These are phyloP conservation scores for Orchesella flavescens DNA, from an alignment of 2,888 invertebrate species.

Conservation along the genomic window DNA sequence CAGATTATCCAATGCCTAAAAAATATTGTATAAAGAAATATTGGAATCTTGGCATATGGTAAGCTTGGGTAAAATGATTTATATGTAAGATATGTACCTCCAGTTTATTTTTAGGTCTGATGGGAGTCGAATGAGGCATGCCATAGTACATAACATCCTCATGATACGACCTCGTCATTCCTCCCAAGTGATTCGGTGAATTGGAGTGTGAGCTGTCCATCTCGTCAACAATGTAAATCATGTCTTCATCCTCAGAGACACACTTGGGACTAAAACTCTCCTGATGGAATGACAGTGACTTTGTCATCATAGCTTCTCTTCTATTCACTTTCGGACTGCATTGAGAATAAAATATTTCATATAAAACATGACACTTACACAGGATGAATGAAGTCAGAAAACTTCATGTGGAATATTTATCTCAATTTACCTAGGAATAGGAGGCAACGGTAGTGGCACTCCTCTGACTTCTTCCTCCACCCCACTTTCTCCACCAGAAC, in stretches of 20 bases:
- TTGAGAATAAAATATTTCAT: conserved; percentile 3
- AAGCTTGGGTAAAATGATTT: not conserved
- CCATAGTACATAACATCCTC: conserved; percentile 67
- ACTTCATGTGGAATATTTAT: not conserved
- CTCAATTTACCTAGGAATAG: conserved; percentile 42
- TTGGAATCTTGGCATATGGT: not conserved
- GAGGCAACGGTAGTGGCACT: conserved; percentile 33
- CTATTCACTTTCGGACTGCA: conserved; percentile 44
- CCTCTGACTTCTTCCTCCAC: conserved; percentile 45
- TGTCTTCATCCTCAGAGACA: conserved; percentile 64
- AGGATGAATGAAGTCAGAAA: not conserved
- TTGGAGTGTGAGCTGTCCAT: conserved; percentile 67
- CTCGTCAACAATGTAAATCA: conserved; percentile 67
- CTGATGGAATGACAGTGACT: conserved; percentile 65
- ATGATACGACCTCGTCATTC: conserved; percentile 60
- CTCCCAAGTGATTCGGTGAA: conserved; percentile 62
- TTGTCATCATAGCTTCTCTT: conserved; percentile 58
- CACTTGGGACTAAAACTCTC: conserved; percentile 58
- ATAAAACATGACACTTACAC: too few species aligned
- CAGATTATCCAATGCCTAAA: conserved; percentile 75
- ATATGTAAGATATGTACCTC: conserved; percentile 69
- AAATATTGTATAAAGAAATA: conserved; percentile 8
- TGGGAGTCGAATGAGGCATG: conserved; percentile 69
- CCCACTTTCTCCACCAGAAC: conserved; percentile 55
- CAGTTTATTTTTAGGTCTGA: conserved; percentile 72